A percentile compares a stretch with the other conserved stretches of the same genome.
Evolutionary conservation across 2,888 invertebrate genomes (phyloP).

Genomic region (Sepiola atlantica): DNA sequence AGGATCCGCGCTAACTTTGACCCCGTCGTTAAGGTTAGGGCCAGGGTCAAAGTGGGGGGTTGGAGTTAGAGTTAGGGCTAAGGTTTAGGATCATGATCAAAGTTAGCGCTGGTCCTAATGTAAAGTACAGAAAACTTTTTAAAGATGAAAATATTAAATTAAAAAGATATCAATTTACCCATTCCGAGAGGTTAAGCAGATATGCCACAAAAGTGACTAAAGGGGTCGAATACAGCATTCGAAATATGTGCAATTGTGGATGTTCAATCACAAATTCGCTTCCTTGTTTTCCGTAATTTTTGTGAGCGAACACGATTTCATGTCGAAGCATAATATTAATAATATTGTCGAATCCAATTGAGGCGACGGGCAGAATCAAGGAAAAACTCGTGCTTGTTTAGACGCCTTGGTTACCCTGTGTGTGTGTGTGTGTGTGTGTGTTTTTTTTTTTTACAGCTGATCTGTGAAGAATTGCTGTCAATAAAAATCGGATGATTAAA

Average conservation of each 20-base stretch:
- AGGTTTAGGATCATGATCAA: no score
- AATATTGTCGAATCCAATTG: no score
- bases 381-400: no score
- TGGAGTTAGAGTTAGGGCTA: no score
- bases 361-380: not conserved
- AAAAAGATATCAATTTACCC: slow-evolving; percentile 14
- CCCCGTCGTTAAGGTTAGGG: no score
- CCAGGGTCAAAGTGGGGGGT: no score
- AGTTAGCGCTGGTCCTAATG: no score
- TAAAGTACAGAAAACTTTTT: not conserved
- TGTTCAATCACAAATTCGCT: slow-evolving; percentile 45
- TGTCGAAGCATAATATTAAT: slow-evolving; percentile 41
- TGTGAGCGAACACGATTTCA: slow-evolving; percentile 38
- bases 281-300: slow-evolving; percentile 42
- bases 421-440: not conserved
- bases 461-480: not conserved
- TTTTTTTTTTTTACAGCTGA: not conserved
- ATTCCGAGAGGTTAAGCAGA: slow-evolving; percentile 40
- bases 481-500: not conserved
- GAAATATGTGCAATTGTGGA: not conserved
- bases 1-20: no score
- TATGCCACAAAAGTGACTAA: slow-evolving; percentile 16
- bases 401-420: no score
- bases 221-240: not conserved
- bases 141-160: not conserved